A percentile compares a stretch with the other conserved stretches of the same genome.
phyloP scores from a whole-genome alignment of 2,888 invertebrate species.

The Mythimna albipuncta region DNA sequence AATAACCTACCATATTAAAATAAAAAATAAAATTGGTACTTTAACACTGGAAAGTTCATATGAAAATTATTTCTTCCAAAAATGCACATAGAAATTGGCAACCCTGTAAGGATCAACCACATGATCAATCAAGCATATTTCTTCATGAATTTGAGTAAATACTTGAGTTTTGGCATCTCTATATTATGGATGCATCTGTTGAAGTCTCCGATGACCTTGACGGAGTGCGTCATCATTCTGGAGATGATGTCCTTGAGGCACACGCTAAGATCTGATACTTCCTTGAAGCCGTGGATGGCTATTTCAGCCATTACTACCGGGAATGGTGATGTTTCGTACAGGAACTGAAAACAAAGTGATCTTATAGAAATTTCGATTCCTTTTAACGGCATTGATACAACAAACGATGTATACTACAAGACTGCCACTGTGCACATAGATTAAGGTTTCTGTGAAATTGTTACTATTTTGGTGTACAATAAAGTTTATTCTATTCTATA shows the following conservation, averaged over 20 bases:
- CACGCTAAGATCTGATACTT: constrained; percentile 87
- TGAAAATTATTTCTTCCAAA: constrained; percentile 8
- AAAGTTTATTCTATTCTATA: too few relatives aligned
- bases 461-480: too few relatives aligned
- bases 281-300: constrained; percentile 88
- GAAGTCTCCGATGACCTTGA: constrained; percentile 88
- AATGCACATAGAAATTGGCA: constrained; percentile 15
- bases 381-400: not conserved
- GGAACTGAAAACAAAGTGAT: constrained; percentile 78
- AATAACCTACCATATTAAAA: not conserved
- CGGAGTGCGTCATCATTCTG: constrained; percentile 88
- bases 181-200: constrained; percentile 88
- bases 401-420: not conserved
- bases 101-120: constrained; percentile 19
- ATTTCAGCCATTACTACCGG: constrained; percentile 89
- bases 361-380: not conserved
- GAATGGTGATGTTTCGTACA: constrained; percentile 88
- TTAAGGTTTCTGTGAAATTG: too few relatives aligned
- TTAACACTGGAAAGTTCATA: not conserved
- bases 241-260: constrained; percentile 88
- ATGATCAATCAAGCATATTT: constrained; percentile 80
- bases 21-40: not conserved
- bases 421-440: too few relatives aligned
- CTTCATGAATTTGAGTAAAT: constrained; percentile 88
- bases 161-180: constrained; percentile 88